These are phyloP conservation scores for Athrips mouffetella DNA, from an alignment of 2,888 invertebrate species.

Conservation along the genomic window DNA sequence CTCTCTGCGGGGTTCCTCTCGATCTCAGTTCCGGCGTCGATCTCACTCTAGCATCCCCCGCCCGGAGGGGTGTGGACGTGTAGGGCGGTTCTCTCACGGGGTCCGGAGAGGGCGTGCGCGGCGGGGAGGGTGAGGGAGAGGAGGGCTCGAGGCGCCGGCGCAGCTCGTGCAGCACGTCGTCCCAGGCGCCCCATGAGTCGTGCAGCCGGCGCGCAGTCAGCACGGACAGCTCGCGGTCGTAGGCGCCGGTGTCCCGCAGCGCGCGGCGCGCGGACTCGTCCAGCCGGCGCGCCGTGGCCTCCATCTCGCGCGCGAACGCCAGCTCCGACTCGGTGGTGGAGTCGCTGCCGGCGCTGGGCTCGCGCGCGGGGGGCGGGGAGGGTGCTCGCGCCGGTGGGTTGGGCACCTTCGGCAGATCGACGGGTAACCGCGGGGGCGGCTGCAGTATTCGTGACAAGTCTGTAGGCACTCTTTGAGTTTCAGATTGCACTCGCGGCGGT, in stretches of 20 bases:
- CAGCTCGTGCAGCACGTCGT: conserved; percentile 68
- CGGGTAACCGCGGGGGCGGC: conserved; percentile 48
- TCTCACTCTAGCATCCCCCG: conserved; percentile 64
- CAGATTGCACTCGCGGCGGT: conserved; percentile 31
- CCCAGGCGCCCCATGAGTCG: conserved; percentile 74
- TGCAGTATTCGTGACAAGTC: conserved; percentile 49
- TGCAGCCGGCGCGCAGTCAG: conserved; percentile 70
- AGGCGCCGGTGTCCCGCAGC: conserved; percentile 74
- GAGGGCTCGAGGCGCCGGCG: conserved; percentile 63
- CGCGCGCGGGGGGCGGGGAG: conserved; percentile 49
- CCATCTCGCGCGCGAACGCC: conserved; percentile 69
- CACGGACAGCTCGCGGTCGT: conserved; percentile 77
- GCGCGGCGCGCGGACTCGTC: conserved; percentile 63
- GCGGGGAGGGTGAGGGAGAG: conserved; percentile 60
- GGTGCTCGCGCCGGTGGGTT: conserved; percentile 49
- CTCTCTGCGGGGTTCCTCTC: conserved; percentile 57
- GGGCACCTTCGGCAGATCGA: conserved; percentile 33
- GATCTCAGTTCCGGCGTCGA: conserved; percentile 81
- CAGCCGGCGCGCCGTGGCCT: conserved; percentile 63
- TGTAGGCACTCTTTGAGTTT: neutral
- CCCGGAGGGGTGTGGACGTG: conserved; percentile 79
- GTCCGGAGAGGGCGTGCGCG: conserved; percentile 64
- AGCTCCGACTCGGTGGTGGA: conserved; percentile 71
- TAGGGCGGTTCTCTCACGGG: conserved; percentile 67
- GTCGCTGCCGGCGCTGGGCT: conserved; percentile 68